These are phyloP conservation scores for Melanerpes aurifrons DNA, from an alignment of 2,113 vertebrate genomes.

Conservation along the genomic window DNA sequence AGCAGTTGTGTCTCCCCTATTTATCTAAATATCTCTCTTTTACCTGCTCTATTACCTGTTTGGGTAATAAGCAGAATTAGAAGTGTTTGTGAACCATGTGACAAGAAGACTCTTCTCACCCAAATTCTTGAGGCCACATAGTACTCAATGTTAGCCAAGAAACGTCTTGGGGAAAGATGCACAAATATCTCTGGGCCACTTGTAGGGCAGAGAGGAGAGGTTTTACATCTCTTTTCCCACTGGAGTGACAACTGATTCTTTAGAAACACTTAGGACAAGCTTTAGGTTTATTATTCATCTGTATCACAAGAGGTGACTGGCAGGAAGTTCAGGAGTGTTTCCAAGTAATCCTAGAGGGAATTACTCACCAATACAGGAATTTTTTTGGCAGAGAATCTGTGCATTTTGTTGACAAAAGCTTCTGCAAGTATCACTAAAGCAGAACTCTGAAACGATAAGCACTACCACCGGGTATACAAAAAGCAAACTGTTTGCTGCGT, in stretches of 20 bases:
- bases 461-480: accelerated
- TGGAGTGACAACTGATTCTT: neutral
- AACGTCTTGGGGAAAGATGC: neutral
- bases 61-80: neutral
- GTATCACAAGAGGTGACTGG: neutral
- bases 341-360: neutral
- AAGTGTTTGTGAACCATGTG: accelerated
- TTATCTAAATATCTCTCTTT: neutral
- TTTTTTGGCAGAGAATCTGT: neutral
- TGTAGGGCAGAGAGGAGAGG: neutral
- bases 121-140: accelerated
- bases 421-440: neutral
- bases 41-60: neutral
- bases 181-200: neutral
- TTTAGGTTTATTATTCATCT: neutral
- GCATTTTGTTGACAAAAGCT: conserved; percentile 35
- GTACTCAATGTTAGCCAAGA: neutral
- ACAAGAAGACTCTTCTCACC: neutral
- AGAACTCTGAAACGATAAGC: neutral
- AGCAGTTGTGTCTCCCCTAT: neutral
- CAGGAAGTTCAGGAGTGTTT: conserved; percentile 1
- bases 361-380: neutral
- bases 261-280: neutral
- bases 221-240: neutral
- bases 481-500: conserved; percentile 1